Evolutionary conservation across 1,140 invertebrate species (phyloP), one percentile per base, ranked within the genome.

Genomic region (Drosophila kanapiae): DNA sequence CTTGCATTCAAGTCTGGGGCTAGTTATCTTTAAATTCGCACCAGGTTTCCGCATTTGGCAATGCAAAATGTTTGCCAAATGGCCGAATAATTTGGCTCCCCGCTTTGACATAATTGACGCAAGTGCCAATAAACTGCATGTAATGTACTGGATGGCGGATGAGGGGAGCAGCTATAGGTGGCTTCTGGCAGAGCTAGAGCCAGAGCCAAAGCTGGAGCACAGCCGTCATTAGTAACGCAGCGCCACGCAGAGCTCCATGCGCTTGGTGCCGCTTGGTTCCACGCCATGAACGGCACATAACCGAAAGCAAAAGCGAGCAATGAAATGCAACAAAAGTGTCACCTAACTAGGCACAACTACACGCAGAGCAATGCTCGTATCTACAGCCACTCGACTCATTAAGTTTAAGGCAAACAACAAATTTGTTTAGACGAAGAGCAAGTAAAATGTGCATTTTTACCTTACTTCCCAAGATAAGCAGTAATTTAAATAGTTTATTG

Each of bases 121-220:
- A 68, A 87, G 79, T 87, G 80, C 80, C 84, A 87, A 84, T 88
- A 87, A 88, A 88, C 75, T 80, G 80, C 84, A 83, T 57, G 85
- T 79, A 80, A 80, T 87, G 14, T 61, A 65, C 37, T n/a, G 38
- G 4, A 13, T 6, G 29, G 5, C n/a, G 7, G 31, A n/a, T 16
- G 23, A 23, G 6, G 29, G 31, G 13, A 3, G 43, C 40, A 1
- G 37, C 10, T n/a, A 29, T 6, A 23, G 49, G 13, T 14, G 45
- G 33, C 58, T 14, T 11, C 18, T 48, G 29, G 37, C 16, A 27
- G 13, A 16, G 49, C 6, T 13, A 4, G 48, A 51, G 27, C 5
- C n/a, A 2, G 4, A 51, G 48, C 4, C n/a, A 13, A 59, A 43
- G 23, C 11, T 49, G 18, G 35, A 60, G 54, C 57, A 54, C 31